These are phyloP conservation scores for Cosmia pyralina DNA, from an alignment of 2,888 invertebrate genomes.

Conservation along the genomic window DNA sequence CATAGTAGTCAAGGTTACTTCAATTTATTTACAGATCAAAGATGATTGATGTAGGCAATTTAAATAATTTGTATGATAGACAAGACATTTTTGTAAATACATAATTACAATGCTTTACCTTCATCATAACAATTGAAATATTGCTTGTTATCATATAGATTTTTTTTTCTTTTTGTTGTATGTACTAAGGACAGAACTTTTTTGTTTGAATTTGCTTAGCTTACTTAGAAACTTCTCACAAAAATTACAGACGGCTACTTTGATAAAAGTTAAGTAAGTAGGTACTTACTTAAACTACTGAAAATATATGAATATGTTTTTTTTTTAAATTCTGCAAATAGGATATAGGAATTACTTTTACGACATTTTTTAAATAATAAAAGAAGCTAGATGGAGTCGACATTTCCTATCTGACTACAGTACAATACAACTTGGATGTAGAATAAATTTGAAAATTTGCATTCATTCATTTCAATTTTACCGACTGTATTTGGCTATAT, in stretches of 20 bases:
- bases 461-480: too few relatives aligned
- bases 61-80: slow-evolving; percentile 15
- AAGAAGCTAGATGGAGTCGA: neutral
- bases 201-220: neutral
- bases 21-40: slow-evolving; percentile 24
- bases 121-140: neutral
- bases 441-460: too few relatives aligned
- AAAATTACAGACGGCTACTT: neutral
- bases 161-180: too few relatives aligned
- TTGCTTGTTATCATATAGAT: neutral
- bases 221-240: neutral
- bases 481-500: too few relatives aligned
- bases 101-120: neutral
- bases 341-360: neutral
- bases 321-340: neutral
- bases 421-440: too few relatives aligned
- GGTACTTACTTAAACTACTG: too few relatives aligned
- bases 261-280: neutral
- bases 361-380: neutral
- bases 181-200: too few relatives aligned
- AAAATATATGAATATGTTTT: too few relatives aligned
- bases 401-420: neutral
- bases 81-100: neutral
- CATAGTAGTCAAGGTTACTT: slow-evolving; percentile 14
- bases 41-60: slow-evolving; percentile 26